phyloP scores from a whole-genome alignment of 2,888 invertebrate species.

The Hoplodrina ambigua region DNA sequence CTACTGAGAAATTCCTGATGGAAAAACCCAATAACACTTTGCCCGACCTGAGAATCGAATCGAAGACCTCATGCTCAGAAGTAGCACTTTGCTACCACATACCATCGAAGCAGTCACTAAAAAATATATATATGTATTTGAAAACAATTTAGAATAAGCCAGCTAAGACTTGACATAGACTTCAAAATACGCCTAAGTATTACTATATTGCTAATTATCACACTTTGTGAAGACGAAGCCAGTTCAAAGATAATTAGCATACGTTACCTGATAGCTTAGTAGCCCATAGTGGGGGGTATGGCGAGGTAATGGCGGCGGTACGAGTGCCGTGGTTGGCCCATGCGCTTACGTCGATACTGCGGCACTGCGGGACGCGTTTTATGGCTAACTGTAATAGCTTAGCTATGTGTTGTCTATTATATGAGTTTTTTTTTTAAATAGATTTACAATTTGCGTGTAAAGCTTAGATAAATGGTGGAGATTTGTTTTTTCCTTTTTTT shows the following conservation, averaged over 20 bases:
- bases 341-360: slow-evolving; percentile 5
- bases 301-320: slow-evolving; percentile 37
- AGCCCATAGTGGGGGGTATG: slow-evolving; percentile 30
- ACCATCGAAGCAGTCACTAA: too few relatives aligned
- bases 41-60: too few relatives aligned
- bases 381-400: slow-evolving; percentile 24
- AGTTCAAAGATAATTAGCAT: slow-evolving; percentile 34
- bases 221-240: slow-evolving; percentile 1
- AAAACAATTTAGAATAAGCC: too few relatives aligned
- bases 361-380: slow-evolving; percentile 39
- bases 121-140: too few relatives aligned
- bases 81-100: too few relatives aligned
- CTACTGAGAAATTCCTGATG: too few relatives aligned
- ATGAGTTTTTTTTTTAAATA: slow-evolving; percentile 21
- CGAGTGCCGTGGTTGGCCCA: slow-evolving; percentile 47
- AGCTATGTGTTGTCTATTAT: slow-evolving; percentile 25
- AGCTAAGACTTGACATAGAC: slow-evolving; percentile 1
- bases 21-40: too few relatives aligned
- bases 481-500: background rate
- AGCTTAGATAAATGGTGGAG: background rate
- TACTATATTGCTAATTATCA: slow-evolving; percentile 5
- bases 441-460: slow-evolving; percentile 4
- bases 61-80: too few relatives aligned
- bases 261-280: slow-evolving; percentile 16
- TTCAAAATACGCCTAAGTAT: slow-evolving; percentile 4